Conservation (phyloP, 2,113 vertebrate species). For the Austrofundulus limnaeus region DNA sequence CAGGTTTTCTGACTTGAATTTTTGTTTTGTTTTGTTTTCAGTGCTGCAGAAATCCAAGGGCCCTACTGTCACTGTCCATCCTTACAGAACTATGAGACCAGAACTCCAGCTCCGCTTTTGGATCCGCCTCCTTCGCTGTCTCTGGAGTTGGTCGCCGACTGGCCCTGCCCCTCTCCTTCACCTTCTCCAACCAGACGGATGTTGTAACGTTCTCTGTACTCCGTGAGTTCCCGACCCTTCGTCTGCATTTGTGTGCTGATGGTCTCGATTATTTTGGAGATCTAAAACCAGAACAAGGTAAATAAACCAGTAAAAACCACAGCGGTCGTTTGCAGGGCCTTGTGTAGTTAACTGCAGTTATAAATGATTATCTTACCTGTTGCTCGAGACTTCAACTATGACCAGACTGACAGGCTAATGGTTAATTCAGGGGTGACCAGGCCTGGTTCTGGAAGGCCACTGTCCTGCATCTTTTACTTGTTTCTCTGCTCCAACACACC, state of each 20-base stretch:
- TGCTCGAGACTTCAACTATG: too few species aligned
- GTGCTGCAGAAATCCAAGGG: constrained; percentile 49
- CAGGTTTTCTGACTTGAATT: constrained; percentile 13
- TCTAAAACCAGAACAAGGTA: constrained; percentile 55
- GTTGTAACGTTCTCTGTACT: constrained; percentile 93
- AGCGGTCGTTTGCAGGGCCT: too few species aligned
- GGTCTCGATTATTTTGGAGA: constrained; percentile 85
- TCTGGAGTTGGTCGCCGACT: constrained; percentile 66
- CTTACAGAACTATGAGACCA: constrained; percentile 84
- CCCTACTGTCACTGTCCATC: constrained; percentile 11
- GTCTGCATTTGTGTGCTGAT: constrained; percentile 87
- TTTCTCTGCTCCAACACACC: too few species aligned
- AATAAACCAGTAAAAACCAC: not conserved
- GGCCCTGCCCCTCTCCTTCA: constrained; percentile 73
- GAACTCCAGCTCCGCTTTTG: constrained; percentile 84
- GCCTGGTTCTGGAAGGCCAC: too few species aligned
- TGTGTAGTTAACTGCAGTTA: too few species aligned
- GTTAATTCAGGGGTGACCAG: too few species aligned
- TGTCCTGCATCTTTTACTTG: too few species aligned
- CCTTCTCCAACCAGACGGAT: constrained; percentile 90
- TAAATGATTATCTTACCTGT: too few species aligned
- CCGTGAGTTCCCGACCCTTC: constrained; percentile 90
- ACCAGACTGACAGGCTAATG: too few species aligned
- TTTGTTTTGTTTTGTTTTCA: constrained; percentile 10
- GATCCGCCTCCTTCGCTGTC: constrained; percentile 79